phyloP scores from a whole-genome alignment of 2,797 vertebrate species.

The Nothura maculosa region DNA sequence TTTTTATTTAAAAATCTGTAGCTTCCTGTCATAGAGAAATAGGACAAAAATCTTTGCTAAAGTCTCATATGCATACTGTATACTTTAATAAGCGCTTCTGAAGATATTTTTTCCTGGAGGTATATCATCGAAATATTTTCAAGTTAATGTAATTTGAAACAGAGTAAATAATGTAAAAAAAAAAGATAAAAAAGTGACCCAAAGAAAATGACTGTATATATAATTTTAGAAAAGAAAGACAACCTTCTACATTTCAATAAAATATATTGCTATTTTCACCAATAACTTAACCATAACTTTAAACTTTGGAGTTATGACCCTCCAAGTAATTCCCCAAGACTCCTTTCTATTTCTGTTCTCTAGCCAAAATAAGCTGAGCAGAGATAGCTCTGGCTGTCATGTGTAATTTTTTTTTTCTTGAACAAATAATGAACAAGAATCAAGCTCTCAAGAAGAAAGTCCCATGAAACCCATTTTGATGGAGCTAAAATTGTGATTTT shows the following conservation, averaged over 20 bases:
- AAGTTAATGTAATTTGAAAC: conserved; percentile 9
- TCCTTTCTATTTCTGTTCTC: not conserved
- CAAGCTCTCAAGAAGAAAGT: not conserved
- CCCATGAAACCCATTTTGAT: not conserved
- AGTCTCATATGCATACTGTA: not conserved
- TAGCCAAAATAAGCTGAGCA: not conserved
- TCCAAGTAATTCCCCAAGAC: not conserved
- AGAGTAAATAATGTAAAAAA: not conserved
- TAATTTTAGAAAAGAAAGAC: not conserved
- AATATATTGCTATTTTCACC: not conserved
- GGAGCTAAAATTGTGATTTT: conserved; percentile 25
- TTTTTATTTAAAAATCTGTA: conserved; percentile 31
- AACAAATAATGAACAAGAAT: conserved; percentile 17
- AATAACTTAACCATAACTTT: no score
- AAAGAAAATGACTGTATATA: not conserved
- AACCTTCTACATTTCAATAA: not conserved
- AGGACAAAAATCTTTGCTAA: not conserved
- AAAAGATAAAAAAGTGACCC: not conserved
- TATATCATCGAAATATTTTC: not conserved
- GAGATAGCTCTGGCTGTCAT: not conserved
- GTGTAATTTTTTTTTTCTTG: not conserved
- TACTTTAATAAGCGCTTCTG: conserved; percentile 8
- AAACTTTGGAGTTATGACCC: not conserved
- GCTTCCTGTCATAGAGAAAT: conserved; percentile 38
- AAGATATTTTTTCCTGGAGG: not conserved